These are phyloP conservation scores for Papilio helenus DNA, from an alignment of 1,140 invertebrate genomes.

Conservation along the genomic window DNA sequence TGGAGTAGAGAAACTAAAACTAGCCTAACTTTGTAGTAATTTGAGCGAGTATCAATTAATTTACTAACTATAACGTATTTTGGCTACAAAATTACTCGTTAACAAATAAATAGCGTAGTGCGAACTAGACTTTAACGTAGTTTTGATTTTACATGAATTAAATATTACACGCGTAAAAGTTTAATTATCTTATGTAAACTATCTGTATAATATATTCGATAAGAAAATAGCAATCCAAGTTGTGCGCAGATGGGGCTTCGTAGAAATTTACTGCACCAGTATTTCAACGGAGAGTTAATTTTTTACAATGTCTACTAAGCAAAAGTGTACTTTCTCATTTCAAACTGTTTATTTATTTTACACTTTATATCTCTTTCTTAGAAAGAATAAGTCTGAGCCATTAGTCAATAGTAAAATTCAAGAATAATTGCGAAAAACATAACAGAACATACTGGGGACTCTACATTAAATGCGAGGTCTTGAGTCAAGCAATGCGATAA, in stretches of 20 bases:
- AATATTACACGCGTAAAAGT: background rate
- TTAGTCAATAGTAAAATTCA: conserved; percentile 38
- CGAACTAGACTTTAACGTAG: too few species aligned
- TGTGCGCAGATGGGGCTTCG: background rate
- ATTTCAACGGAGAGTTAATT: conserved; percentile 19
- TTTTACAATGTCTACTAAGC: background rate
- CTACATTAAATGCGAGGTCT: too few species aligned
- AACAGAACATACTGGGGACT: too few species aligned
- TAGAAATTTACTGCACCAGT: conserved; percentile 1
- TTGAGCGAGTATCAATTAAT: too few species aligned
- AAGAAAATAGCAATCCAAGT: conserved; percentile 21
- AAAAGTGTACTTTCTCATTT: conserved; percentile 7
- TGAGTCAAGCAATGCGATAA: too few species aligned
- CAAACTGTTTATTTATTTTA: background rate
- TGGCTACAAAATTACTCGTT: too few species aligned
- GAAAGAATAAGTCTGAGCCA: too few species aligned
- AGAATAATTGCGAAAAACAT: too few species aligned
- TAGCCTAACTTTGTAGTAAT: too few species aligned
- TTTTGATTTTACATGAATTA: background rate
- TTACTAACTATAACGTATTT: too few species aligned
- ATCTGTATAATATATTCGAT: background rate
- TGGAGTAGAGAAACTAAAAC: too few species aligned
- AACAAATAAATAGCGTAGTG: too few species aligned
- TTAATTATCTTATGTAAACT: background rate
- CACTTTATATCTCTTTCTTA: background rate